A percentile compares a stretch with the other conserved stretches of the same genome.
Conservation (phyloP, 2,113 vertebrate genomes). For the Tricholaema leucomelas region DNA sequence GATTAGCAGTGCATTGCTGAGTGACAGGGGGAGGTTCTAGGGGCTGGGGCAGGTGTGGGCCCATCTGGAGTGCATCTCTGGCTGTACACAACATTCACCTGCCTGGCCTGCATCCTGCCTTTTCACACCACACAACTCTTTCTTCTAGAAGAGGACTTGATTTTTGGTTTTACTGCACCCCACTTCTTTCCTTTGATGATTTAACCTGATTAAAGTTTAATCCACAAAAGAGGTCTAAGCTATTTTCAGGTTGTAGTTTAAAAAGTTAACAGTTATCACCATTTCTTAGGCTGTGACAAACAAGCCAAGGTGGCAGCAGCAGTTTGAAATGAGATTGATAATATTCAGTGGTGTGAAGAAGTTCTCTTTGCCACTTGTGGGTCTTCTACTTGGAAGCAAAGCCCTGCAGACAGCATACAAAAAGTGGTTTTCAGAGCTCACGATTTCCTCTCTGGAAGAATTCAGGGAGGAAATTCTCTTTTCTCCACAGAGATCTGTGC, state of each 20-base stretch:
- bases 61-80: background rate
- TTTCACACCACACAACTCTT: background rate
- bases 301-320: conserved; percentile 10
- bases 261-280: conserved; percentile 19
- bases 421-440: conserved; percentile 14
- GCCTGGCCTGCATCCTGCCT: background rate
- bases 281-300: conserved; percentile 18
- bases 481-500: background rate
- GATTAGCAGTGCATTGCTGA: background rate
- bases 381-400: background rate
- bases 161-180: background rate
- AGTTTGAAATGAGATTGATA: conserved; percentile 44
- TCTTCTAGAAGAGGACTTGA: background rate
- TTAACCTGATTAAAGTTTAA: background rate
- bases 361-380: conserved; percentile 18
- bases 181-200: background rate
- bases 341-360: background rate
- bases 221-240: background rate
- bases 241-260: background rate
- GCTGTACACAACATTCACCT: background rate
- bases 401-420: background rate
- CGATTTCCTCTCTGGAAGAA: background rate
- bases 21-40: background rate
- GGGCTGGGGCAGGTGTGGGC: background rate
- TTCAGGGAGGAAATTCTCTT: background rate